These are phyloP conservation scores for Nezara viridula DNA, from an alignment of 2,888 invertebrate species.

Conservation along the genomic window DNA sequence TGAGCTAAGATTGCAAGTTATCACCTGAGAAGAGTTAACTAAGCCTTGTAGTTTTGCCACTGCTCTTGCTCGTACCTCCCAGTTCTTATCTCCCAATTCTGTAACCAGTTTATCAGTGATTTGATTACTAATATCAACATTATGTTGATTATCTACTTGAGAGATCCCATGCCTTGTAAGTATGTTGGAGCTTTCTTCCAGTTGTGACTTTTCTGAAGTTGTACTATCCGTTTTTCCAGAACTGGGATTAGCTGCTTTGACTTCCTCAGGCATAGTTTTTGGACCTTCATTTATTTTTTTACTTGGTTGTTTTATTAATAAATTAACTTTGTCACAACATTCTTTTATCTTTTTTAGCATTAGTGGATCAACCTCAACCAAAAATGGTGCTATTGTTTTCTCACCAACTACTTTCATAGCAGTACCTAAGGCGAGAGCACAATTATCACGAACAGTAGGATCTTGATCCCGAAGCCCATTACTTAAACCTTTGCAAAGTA, in stretches of 20 bases:
- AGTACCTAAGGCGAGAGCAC: conserved; percentile 94
- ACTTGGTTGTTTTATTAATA: conserved; percentile 73
- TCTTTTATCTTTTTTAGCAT: conserved; percentile 97
- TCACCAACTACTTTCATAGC: conserved; percentile 95
- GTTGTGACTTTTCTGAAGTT: not conserved
- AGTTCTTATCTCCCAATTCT: conserved; percentile 90
- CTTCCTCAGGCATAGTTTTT: not conserved
- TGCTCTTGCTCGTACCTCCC: conserved; percentile 89
- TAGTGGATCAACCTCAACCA: conserved; percentile 88
- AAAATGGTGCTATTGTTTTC: conserved; percentile 86
- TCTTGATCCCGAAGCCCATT: conserved; percentile 87
- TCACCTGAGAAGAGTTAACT: conserved; percentile 82
- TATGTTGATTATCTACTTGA: conserved; percentile 70
- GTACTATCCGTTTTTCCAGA: conserved; percentile 67
- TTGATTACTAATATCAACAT: conserved; percentile 85
- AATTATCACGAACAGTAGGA: conserved; percentile 90
- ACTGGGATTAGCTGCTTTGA: conserved; percentile 56
- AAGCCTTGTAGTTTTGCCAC: conserved; percentile 80
- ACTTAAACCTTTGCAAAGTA: conserved; percentile 81
- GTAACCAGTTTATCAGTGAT: conserved; percentile 85
- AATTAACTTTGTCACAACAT: conserved; percentile 91
- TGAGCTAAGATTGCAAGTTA: conserved; percentile 87
- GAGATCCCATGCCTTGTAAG: not conserved
- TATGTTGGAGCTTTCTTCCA: not conserved
- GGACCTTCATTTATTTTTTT: not conserved